Evolutionary conservation across 2,888 invertebrate genomes (phyloP).

Genomic region (Lamellibrachia satsuma): DNA sequence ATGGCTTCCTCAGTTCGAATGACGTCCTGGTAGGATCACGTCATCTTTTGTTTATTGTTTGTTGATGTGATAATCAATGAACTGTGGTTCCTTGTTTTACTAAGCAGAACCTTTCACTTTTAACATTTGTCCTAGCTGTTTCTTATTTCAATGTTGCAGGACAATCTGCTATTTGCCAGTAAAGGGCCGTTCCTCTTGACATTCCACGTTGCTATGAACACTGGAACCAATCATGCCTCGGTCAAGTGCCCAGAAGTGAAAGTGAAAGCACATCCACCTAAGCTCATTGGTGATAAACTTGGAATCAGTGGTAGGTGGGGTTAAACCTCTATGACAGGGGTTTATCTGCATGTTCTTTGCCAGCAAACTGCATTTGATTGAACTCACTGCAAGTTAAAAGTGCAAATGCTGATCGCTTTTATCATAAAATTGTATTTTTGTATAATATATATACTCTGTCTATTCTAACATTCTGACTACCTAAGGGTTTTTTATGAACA

Average conservation of each 20-base stretch:
- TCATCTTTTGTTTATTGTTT: background rate
- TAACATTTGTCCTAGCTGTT: background rate
- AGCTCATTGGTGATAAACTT: background rate
- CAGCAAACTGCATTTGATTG: no score
- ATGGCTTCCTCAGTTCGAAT: no score
- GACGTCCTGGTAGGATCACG: no score
- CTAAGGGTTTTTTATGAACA: background rate
- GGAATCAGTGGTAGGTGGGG: background rate
- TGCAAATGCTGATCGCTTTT: no score
- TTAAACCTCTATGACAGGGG: background rate
- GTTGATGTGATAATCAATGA: background rate
- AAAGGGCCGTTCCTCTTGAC: background rate
- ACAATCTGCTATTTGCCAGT: slow-evolving; percentile 3
- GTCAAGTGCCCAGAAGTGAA: background rate
- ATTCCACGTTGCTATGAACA: background rate
- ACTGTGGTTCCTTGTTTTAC: background rate
- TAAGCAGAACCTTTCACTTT: background rate
- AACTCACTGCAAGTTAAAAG: no score
- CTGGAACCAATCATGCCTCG: background rate
- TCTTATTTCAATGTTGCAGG: background rate
- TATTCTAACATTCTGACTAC: no score
- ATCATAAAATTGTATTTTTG: no score
- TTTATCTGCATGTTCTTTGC: background rate
- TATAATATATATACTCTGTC: no score
- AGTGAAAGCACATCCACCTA: background rate